Percentiles rank a stretch among this genome's conserved stretches.
These are phyloP conservation scores for Dinoponera quadriceps DNA, from an alignment of 1,140 invertebrate genomes.

Conservation along the genomic window DNA sequence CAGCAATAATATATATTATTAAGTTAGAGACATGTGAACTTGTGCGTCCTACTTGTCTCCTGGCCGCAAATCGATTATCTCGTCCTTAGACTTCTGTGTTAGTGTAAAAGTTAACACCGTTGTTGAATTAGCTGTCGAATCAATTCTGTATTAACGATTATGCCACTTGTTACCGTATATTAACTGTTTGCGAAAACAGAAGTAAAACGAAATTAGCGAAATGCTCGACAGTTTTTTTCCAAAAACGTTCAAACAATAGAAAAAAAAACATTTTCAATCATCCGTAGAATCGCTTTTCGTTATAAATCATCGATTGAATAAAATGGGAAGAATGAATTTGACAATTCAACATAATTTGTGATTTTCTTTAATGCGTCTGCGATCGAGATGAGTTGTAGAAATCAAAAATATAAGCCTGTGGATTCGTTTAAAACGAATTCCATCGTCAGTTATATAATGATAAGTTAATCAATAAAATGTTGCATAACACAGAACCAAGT, in stretches of 20 bases:
- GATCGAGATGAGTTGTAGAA: constrained; percentile 9
- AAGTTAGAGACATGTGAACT: constrained; percentile 34
- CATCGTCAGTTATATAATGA: constrained; percentile 27
- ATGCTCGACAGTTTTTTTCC: not conserved
- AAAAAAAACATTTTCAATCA: constrained; percentile 16
- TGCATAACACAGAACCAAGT: constrained; percentile 73
- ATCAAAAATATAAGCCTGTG: constrained; percentile 68
- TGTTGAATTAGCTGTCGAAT: not conserved
- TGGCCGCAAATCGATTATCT: constrained; percentile 6
- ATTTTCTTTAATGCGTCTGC: too few relatives aligned
- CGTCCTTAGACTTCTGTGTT: not conserved
- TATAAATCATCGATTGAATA: constrained; percentile 17
- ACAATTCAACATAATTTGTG: too few relatives aligned
- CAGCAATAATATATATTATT: constrained; percentile 38
- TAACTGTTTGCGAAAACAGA: not conserved
- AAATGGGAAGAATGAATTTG: not conserved
- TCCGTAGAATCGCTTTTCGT: constrained; percentile 9
- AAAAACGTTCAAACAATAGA: not conserved
- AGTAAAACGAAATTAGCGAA: not conserved
- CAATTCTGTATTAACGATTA: not conserved
- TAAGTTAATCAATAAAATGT: constrained; percentile 62
- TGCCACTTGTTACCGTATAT: not conserved
- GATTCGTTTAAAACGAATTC: constrained; percentile 23
- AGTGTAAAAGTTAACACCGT: constrained; percentile 2
- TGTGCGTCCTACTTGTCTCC: constrained; percentile 15